Evolutionary conservation across 1,140 invertebrate genomes (phyloP), one percentile per base, ranked within the genome.

Genomic region (Lepidotrigona ventralis): DNA sequence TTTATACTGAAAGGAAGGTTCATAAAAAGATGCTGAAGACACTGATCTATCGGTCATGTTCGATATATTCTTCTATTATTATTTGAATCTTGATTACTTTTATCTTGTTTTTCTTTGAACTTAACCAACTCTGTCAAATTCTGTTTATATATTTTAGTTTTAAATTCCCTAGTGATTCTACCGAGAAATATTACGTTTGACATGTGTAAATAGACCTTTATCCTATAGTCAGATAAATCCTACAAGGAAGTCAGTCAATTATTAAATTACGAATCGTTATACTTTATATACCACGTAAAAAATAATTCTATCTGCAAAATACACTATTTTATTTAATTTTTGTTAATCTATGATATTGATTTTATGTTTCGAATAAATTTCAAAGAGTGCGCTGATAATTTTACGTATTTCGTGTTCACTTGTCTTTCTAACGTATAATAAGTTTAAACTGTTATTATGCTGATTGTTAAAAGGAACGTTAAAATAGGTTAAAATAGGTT

Each of bases 391-490:
- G 29, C 29, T 81, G 12, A 15, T 19, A 33, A 21, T 39, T 26
- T 5, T 29, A 12, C 12, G 2, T 75, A 29, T 17, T 75, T 29
- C 17, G 11, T 26, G 5, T 75, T 75, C 15, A 23, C n/a, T 51
- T 73, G 29, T 21, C 71, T 75, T 26, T 81, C 51, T 81, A 75
- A 74, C 9, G 54, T n/a, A 33, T 66, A 51, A 75, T 66, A 66
- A 75, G 60, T 81, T 75, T 11, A 66, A 56, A 46, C 23, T 81
- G 60, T 81, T 75, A 46, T 80, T 77, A 77, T 75, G 60, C 21
- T 81, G 53, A 64, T 81, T 81, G 26, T 51, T 11, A 21, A 26
- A n/a, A 54, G 26, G 2, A 33, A 66, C 26, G 23, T 46, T 75
- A 29, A 39, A 81, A 19, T 68, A 75, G n/a, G 23, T 46, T 75